Evolutionary conservation across 2,113 vertebrate species (phyloP).

Genomic region (Pterocles burchelli): DNA sequence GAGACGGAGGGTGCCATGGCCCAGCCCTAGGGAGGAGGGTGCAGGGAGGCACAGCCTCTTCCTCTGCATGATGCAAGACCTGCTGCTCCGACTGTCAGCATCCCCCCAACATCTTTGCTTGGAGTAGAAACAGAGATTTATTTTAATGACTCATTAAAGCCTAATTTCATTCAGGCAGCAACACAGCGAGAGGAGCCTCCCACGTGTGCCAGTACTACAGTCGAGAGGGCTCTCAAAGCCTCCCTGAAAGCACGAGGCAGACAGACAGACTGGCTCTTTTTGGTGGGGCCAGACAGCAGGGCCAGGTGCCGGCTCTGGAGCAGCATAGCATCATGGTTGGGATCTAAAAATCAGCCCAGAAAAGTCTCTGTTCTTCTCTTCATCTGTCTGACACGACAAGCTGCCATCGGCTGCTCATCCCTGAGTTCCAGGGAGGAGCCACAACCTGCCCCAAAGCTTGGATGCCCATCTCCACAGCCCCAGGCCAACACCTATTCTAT

Average conservation of each 20-base stretch:
- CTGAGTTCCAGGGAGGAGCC: neutral
- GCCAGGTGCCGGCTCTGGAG: conserved; percentile 13
- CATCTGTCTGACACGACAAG: fast-evolving
- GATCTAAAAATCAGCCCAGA: neutral
- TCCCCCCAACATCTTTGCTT: neutral
- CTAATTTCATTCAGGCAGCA: conserved; percentile 65
- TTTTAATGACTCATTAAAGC: conserved; percentile 71
- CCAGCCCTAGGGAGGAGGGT: neutral
- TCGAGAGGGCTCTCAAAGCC: neutral
- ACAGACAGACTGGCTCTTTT: conserved; percentile 49
- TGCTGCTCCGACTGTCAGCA: conserved; percentile 52
- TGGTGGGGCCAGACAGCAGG: conserved; percentile 12
- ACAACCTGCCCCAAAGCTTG: neutral
- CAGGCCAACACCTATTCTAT: neutral
- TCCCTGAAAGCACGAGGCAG: conserved; percentile 8
- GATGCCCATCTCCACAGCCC: neutral
- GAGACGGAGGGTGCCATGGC: neutral
- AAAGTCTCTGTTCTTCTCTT: neutral
- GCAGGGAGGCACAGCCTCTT: neutral
- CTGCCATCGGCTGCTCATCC: neutral
- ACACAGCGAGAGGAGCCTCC: conserved; percentile 49
- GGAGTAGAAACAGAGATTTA: conserved; percentile 70
- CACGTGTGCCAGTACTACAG: conserved; percentile 58
- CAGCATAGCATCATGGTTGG: neutral
- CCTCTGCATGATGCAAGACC: conserved; percentile 23